Conservation (phyloP, 1,140 invertebrate genomes). For the Aphaenogaster ashmeadi region DNA sequence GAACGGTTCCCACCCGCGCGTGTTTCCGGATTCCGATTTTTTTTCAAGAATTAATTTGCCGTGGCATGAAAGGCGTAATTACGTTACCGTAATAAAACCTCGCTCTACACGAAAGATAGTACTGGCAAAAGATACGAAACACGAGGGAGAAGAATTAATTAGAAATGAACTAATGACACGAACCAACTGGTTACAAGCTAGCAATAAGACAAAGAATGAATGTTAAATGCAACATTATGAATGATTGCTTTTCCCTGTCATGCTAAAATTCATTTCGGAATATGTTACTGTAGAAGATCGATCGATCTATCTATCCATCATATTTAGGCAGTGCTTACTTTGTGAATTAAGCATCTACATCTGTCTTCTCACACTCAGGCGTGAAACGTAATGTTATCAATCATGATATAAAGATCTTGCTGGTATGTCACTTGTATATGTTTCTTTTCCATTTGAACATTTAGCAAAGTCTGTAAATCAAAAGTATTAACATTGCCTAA, state of each 20-base stretch:
- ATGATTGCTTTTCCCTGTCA: background rate
- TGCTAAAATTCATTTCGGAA: conserved; percentile 36
- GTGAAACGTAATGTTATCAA: conserved; percentile 59
- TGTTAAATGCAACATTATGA: conserved; percentile 34
- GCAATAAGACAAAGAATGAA: conserved; percentile 36
- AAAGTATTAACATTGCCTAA: background rate
- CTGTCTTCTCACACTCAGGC: conserved; percentile 35
- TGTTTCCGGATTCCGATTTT: conserved; percentile 6
- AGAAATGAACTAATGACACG: conserved; percentile 1
- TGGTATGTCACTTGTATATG: background rate
- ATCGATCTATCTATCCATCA: conserved; percentile 58
- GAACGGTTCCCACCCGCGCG: background rate
- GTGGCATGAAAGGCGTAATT: background rate
- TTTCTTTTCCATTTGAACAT: background rate
- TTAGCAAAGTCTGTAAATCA: background rate
- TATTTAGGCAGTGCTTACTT: conserved; percentile 24
- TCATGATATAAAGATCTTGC: conserved; percentile 15
- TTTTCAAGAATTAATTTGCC: conserved; percentile 6
- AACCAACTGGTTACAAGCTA: conserved; percentile 7
- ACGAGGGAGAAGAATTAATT: background rate
- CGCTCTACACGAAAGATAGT: background rate
- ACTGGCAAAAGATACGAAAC: background rate
- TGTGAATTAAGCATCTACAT: conserved; percentile 29
- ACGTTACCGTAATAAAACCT: background rate
- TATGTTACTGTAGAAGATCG: background rate